Evolutionary conservation across 2,113 vertebrate genomes (phyloP), one percentile per base, ranked within the genome.

Genomic region (Empidonax traillii): DNA sequence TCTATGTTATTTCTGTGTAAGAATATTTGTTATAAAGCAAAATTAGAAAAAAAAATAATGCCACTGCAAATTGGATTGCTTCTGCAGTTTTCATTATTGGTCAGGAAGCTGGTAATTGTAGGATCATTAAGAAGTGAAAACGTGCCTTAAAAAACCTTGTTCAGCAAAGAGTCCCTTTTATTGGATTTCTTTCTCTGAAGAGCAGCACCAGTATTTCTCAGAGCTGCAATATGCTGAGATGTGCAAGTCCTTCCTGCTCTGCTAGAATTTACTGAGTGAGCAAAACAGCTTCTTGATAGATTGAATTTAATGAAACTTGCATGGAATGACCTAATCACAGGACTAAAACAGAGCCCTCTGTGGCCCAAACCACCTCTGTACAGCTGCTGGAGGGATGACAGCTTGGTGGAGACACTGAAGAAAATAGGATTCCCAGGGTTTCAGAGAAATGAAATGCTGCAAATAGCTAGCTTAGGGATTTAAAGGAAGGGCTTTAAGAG

Each of bases 181-280:
- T 72, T 73, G 58, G 68, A 67, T 94, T 96, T 93, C 61, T 83
- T 87, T 84, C 87, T 85, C 80, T 81, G 62, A 67, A 90, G 81
- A 52, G 58, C 39, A 59, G 80, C 69, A 87, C 68, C 17, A 47
- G 1, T 83, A 71, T 88, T 95, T 85, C 67, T 89, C 79, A 75
- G 56, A 78, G 80, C 72, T 85, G 68, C 85, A 75, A 47, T 46
- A 55, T 68, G 82, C 76, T 90, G 65, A 3, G 18, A 56, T 21
- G 43, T 61, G n/a, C 51, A 51, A 76, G 51, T 65, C n/a, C 89
- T 88, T 89, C 85, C 73, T 72, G 61, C 49, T 79, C 61, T 53
- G 41, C 33, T 39, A 74, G 28, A 68, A 68, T 73, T 91, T 84
- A 74, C 74, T 56, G 81, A 93, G 85, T 43, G 71, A 90, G 78